phyloP scores from a whole-genome alignment of 1,140 invertebrate genomes.

The Sycobia sp. region DNA sequence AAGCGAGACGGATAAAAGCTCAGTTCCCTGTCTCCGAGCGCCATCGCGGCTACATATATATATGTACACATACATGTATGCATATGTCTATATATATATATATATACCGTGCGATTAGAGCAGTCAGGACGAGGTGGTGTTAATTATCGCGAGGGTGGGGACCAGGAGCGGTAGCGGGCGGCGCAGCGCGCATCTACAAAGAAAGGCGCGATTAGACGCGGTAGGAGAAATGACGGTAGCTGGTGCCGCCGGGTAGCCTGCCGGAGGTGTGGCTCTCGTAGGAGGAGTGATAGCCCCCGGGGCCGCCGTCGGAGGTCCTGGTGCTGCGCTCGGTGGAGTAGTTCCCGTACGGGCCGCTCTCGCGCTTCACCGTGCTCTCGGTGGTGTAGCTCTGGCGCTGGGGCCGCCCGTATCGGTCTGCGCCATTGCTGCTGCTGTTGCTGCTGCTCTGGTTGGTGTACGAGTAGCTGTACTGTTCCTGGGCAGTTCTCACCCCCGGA shows the following conservation, averaged over 20 bases:
- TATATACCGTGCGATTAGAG: too few species aligned
- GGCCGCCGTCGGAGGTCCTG: constrained; percentile 68
- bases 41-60: too few species aligned
- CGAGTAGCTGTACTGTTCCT: constrained; percentile 82
- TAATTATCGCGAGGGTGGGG: too few species aligned
- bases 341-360: constrained; percentile 67
- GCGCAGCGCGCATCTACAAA: too few species aligned
- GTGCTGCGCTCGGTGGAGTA: constrained; percentile 75
- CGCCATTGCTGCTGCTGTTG: constrained; percentile 57
- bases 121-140: too few species aligned
- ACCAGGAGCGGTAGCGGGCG: too few species aligned
- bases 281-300: constrained; percentile 76
- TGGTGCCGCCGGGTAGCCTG: constrained; percentile 78
- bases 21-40: too few species aligned
- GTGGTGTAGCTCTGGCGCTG: constrained; percentile 68
- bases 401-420: constrained; percentile 65
- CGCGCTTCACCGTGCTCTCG: constrained; percentile 69
- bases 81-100: too few species aligned
- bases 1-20: too few species aligned
- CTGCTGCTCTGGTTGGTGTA: constrained; percentile 68
- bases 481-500: constrained; percentile 71
- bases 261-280: constrained; percentile 78
- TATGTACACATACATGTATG: too few species aligned
- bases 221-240: constrained; percentile 83
- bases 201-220: constrained; percentile 71